Evolutionary conservation across 2,797 vertebrate genomes (phyloP).

Genomic region (Cirrhinus mrigala): DNA sequence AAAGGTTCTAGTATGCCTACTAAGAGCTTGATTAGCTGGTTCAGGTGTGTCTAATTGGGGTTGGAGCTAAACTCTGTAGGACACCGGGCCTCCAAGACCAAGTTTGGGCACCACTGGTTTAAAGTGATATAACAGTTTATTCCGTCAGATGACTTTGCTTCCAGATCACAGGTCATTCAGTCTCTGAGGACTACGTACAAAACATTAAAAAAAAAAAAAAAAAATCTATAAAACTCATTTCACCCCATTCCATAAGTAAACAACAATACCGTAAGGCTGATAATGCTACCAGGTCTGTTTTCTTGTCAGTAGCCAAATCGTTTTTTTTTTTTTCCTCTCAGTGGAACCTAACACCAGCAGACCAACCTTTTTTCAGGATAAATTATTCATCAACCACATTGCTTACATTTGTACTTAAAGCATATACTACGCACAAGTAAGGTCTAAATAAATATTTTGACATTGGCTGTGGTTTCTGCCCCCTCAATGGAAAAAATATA

Average conservation of each 20-base stretch:
- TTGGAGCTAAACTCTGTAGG: too few relatives aligned
- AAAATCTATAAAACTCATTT: conserved; percentile 17
- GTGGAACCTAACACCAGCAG: neutral
- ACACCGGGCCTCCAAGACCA: too few relatives aligned
- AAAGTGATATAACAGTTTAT: neutral
- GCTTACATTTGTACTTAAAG: neutral
- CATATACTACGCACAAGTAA: neutral
- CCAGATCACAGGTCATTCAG: conserved; percentile 31
- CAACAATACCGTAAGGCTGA: neutral
- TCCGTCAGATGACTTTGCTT: conserved; percentile 5
- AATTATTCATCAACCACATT: neutral
- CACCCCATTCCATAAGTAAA: neutral
- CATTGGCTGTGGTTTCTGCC: neutral
- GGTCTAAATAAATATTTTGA: neutral
- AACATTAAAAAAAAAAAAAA: neutral
- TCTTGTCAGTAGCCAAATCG: neutral
- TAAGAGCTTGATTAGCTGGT: too few relatives aligned
- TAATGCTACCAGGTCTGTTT: conserved; percentile 1
- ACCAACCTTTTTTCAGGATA: neutral
- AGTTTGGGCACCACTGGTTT: neutral
- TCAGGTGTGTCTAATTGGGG: too few relatives aligned
- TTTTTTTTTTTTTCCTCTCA: neutral
- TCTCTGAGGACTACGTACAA: conserved; percentile 31
- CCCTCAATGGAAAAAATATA: neutral
- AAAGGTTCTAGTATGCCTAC: too few relatives aligned